Evolutionary conservation across 2,888 invertebrate species (phyloP).

Genomic region (Netelia virgata): DNA sequence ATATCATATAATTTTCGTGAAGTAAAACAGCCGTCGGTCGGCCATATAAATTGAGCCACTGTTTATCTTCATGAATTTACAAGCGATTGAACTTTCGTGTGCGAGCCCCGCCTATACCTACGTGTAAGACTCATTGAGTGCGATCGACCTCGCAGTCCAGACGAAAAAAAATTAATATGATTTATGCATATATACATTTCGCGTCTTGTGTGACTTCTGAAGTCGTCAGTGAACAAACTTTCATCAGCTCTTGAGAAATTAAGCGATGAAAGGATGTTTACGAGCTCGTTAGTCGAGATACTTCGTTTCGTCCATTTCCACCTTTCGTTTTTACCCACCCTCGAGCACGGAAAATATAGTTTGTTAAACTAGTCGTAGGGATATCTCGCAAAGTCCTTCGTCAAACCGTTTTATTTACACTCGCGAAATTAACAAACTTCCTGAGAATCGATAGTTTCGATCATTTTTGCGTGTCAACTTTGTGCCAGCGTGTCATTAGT

Average conservation of each 20-base stretch:
- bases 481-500: not conserved
- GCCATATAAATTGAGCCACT: too few species aligned
- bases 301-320: conserved; percentile 21
- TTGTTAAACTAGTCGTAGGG: conserved; percentile 35
- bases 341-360: conserved; percentile 45
- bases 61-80: too few species aligned
- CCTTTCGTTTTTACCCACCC: conserved; percentile 38
- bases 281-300: conserved; percentile 64
- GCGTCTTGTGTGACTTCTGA: conserved; percentile 29
- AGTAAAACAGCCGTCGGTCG: too few species aligned
- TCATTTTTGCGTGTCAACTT: not conserved
- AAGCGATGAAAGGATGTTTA: conserved; percentile 66
- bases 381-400: not conserved
- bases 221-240: conserved; percentile 61
- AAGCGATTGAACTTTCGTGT: too few species aligned
- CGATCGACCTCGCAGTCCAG: too few species aligned
- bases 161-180: not conserved
- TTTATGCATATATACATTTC: conserved; percentile 8
- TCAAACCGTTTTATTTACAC: conserved; percentile 37
- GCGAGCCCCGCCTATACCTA: conserved; percentile 12
- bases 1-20: too few species aligned
- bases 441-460: not conserved
- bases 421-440: conserved; percentile 32
- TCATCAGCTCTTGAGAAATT: conserved; percentile 64
- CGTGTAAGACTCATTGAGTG: not conserved